Conservation (phyloP, 2,888 invertebrate species). For the Mythimna albipuncta region DNA sequence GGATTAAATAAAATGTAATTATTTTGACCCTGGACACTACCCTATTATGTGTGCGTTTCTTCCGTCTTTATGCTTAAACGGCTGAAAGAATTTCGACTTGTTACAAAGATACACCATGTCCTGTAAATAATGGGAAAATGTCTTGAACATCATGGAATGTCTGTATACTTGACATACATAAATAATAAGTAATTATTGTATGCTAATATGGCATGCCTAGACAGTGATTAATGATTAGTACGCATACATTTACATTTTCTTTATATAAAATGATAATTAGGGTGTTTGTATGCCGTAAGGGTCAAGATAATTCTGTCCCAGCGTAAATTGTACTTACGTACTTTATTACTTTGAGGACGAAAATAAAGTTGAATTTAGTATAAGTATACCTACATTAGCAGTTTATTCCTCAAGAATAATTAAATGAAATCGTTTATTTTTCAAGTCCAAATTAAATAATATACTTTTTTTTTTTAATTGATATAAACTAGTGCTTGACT, state of each 20-base stretch:
- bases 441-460: too few species aligned
- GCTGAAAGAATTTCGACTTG: too few species aligned
- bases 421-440: too few species aligned
- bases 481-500: too few species aligned
- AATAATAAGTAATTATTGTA: background rate
- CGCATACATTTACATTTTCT: slow-evolving; percentile 20
- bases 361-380: background rate
- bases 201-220: slow-evolving; percentile 21
- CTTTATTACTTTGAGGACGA: slow-evolving; percentile 16
- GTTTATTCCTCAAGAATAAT: background rate
- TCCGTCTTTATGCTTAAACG: too few species aligned
- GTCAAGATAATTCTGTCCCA: slow-evolving; percentile 16
- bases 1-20: too few species aligned
- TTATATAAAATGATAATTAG: slow-evolving; percentile 16
- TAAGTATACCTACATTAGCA: slow-evolving; percentile 3
- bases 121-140: too few species aligned
- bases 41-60: too few species aligned
- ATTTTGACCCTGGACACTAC: too few species aligned
- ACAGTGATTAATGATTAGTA: background rate
- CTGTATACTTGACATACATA: background rate
- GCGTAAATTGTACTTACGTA: background rate
- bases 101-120: too few species aligned
- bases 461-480: too few species aligned
- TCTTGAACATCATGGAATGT: too few species aligned
- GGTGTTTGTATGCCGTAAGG: slow-evolving; percentile 16